A percentile compares a stretch with the other conserved stretches of the same genome.
These are phyloP conservation scores for Rattus rattus DNA, from an alignment of 2,113 vertebrate species.

Conservation along the genomic window DNA sequence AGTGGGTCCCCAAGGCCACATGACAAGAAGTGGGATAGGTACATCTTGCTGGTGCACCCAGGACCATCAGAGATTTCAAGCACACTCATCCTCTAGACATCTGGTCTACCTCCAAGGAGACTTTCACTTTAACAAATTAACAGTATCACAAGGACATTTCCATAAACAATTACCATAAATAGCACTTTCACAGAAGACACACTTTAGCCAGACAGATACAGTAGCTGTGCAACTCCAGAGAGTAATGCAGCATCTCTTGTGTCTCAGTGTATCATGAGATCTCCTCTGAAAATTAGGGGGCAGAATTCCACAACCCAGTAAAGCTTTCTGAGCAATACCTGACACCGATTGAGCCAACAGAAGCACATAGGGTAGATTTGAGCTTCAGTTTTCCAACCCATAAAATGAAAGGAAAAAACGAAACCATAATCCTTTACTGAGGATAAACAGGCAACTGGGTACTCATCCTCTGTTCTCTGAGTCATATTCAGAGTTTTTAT, in stretches of 20 bases:
- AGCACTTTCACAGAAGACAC: not conserved
- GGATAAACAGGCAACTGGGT: not conserved
- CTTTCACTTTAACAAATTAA: not conserved
- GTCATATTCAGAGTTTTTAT: not conserved
- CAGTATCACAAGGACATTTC: not conserved
- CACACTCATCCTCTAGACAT: not conserved
- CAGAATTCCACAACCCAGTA: not conserved
- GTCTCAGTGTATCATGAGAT: not conserved
- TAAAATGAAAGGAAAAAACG: not conserved
- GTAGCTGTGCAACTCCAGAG: not conserved
- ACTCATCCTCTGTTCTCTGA: not conserved
- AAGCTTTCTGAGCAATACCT: not conserved
- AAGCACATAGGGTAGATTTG: not conserved
- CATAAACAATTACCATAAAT: not conserved
- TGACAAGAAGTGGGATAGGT: not conserved
- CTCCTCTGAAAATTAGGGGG: not conserved
- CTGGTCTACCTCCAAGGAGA: not conserved
- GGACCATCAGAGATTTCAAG: not conserved
- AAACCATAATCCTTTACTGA: not conserved
- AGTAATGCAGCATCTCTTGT: not conserved
- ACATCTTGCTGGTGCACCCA: fast-evolving
- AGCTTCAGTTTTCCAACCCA: not conserved
- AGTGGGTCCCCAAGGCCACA: not conserved
- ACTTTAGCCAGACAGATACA: not conserved
- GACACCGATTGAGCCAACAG: not conserved